A percentile compares a stretch with the other conserved stretches of the same genome.
These are phyloP conservation scores for Scaptomyza cyrtandrae DNA, from an alignment of 2,888 invertebrate genomes.

Conservation along the genomic window DNA sequence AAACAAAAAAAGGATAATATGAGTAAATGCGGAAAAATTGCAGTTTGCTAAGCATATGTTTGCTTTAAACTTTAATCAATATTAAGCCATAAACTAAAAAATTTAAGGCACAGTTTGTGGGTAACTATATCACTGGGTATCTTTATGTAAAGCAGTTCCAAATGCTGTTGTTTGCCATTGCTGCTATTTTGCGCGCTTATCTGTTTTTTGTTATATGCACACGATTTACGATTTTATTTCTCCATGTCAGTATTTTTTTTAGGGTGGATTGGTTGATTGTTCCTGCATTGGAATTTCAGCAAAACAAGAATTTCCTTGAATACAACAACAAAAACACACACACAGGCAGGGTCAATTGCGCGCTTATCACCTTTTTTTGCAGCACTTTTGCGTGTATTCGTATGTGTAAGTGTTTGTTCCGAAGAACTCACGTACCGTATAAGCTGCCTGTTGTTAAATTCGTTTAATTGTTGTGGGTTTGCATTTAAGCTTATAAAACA, in stretches of 20 bases:
- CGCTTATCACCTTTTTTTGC: slow-evolving; percentile 74
- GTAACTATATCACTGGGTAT: slow-evolving; percentile 20
- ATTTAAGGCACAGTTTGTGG: neutral
- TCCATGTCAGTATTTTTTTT: slow-evolving; percentile 38
- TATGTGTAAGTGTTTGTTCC: slow-evolving; percentile 15
- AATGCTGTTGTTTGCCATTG: slow-evolving; percentile 23
- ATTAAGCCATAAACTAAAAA: neutral
- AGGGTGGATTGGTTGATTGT: slow-evolving; percentile 55
- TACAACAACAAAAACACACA: slow-evolving; percentile 28
- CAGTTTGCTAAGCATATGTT: neutral
- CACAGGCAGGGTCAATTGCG: slow-evolving; percentile 40
- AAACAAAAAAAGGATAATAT: neutral
- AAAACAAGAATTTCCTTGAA: slow-evolving; percentile 41
- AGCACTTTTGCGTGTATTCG: slow-evolving; percentile 31
- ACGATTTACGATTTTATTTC: slow-evolving; percentile 47
- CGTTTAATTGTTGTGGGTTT: slow-evolving; percentile 19
- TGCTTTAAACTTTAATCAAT: neutral
- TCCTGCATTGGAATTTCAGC: slow-evolving; percentile 64
- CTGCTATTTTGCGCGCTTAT: slow-evolving; percentile 75
- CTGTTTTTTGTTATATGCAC: slow-evolving; percentile 52
- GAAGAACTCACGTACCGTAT: slow-evolving; percentile 32
- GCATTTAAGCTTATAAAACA: slow-evolving; percentile 18
- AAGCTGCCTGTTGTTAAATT: slow-evolving; percentile 31
- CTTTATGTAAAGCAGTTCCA: slow-evolving; percentile 11
- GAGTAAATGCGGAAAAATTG: neutral